These are phyloP conservation scores for Xyrichtys novacula DNA, from an alignment of 2,797 vertebrate species.

Conservation along the genomic window DNA sequence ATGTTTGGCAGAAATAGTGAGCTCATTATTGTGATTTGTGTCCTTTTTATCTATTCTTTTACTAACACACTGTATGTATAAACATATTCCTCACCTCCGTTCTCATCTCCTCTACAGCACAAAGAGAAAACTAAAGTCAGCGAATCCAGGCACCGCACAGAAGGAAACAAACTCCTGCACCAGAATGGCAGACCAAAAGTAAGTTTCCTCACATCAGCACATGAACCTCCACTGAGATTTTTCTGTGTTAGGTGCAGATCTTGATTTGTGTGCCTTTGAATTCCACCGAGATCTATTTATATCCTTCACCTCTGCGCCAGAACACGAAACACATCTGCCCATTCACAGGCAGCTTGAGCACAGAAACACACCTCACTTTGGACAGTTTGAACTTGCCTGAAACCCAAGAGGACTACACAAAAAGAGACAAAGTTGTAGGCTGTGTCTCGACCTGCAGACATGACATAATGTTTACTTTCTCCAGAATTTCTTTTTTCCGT, in stretches of 20 bases:
- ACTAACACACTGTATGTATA: not conserved
- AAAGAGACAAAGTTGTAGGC: constrained; percentile 38
- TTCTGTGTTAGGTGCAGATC: constrained; percentile 15
- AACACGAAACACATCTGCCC: constrained; percentile 49
- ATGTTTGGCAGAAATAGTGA: constrained; percentile 1
- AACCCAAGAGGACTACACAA: constrained; percentile 10
- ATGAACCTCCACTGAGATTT: constrained; percentile 18
- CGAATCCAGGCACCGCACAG: constrained; percentile 62
- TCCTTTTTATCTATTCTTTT: constrained; percentile 8
- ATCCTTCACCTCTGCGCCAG: constrained; percentile 52
- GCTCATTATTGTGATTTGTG: not conserved
- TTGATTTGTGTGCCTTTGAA: constrained; percentile 48
- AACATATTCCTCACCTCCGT: constrained; percentile 41
- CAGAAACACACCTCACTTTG: constrained; percentile 29
- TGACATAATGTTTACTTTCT: constrained; percentile 21
- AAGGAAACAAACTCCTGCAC: constrained; percentile 66
- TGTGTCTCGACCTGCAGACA: constrained; percentile 42
- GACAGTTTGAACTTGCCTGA: constrained; percentile 19
- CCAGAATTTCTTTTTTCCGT: not conserved
- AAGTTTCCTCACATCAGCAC: constrained; percentile 55
- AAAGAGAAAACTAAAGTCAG: constrained; percentile 75
- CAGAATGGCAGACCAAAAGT: constrained; percentile 82
- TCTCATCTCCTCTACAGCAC: constrained; percentile 78
- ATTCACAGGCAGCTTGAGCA: constrained; percentile 47
- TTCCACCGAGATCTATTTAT: constrained; percentile 68